Percentiles rank a stretch among this genome's conserved stretches.
These are phyloP conservation scores for Lamellibrachia satsuma DNA, from an alignment of 2,888 invertebrate species.

Conservation along the genomic window DNA sequence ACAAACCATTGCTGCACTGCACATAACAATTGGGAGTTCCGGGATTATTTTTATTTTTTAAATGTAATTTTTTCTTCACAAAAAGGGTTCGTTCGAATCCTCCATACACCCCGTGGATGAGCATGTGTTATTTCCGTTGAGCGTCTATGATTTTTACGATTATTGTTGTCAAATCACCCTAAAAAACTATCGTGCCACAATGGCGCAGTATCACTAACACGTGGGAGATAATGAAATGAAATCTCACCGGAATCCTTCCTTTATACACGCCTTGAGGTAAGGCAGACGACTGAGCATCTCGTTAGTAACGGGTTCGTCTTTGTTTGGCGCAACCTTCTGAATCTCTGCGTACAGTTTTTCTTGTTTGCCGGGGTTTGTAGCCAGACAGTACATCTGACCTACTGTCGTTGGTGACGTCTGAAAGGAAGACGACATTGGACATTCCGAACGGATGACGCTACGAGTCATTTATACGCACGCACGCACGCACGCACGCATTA, in stretches of 20 bases:
- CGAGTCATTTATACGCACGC: not conserved
- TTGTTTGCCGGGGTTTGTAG: constrained; percentile 76
- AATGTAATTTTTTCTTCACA: too few species aligned
- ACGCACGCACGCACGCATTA: not conserved
- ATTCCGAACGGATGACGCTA: not conserved
- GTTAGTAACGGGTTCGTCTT: constrained; percentile 63
- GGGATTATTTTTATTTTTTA: too few species aligned
- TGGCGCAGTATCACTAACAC: constrained; percentile 38
- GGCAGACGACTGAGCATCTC: constrained; percentile 73
- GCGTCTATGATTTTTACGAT: too few species aligned
- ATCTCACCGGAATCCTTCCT: constrained; percentile 72
- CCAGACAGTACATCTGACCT: constrained; percentile 77
- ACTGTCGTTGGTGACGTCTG: constrained; percentile 56
- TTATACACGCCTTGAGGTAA: constrained; percentile 81
- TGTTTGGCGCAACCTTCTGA: constrained; percentile 53
- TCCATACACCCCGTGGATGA: too few species aligned
- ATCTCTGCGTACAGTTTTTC: constrained; percentile 75
- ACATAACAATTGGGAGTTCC: too few species aligned
- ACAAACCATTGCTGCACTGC: too few species aligned
- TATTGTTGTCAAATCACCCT: too few species aligned
- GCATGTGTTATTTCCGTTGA: too few species aligned
- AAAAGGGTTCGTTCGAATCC: too few species aligned
- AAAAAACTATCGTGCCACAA: too few species aligned
- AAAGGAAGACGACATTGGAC: constrained; percentile 13
- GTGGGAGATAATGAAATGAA: constrained; percentile 27